phyloP scores from a whole-genome alignment of 2,888 invertebrate species.

The Herminia tarsipennalis region DNA sequence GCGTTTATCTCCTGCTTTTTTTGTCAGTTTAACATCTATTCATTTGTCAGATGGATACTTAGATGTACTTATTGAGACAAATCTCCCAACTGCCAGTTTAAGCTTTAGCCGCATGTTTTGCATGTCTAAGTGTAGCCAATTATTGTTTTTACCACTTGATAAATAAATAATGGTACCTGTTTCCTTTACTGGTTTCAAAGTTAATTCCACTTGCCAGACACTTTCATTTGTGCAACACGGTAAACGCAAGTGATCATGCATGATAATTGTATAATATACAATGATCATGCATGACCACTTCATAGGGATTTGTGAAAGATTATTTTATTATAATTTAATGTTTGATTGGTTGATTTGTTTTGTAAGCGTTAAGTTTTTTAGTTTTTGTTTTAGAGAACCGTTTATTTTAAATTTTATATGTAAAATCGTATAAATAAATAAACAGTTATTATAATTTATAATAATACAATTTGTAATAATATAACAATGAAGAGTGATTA shows the following conservation, averaged over 20 bases:
- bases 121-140: slow-evolving; percentile 66
- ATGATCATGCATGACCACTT: slow-evolving; percentile 64
- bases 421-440: too few relatives aligned
- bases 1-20: slow-evolving; percentile 62
- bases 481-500: too few relatives aligned
- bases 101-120: slow-evolving; percentile 73
- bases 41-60: slow-evolving; percentile 69
- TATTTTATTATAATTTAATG: too few relatives aligned
- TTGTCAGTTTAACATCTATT: slow-evolving; percentile 68
- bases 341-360: too few relatives aligned
- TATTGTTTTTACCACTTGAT: slow-evolving; percentile 46
- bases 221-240: slow-evolving; percentile 69
- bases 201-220: slow-evolving; percentile 71
- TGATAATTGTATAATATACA: too few relatives aligned
- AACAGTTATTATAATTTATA: too few relatives aligned
- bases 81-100: slow-evolving; percentile 56
- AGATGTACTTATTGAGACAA: slow-evolving; percentile 66
- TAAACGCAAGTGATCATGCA: slow-evolving; percentile 64
- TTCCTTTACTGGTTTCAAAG: slow-evolving; percentile 65
- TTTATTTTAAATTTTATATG: too few relatives aligned
- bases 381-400: too few relatives aligned
- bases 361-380: too few relatives aligned
- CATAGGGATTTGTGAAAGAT: too few relatives aligned
- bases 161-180: slow-evolving; percentile 70
- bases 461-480: too few relatives aligned